These are phyloP conservation scores for Thymelicus sylvestris DNA, from an alignment of 2,888 invertebrate genomes.

Conservation along the genomic window DNA sequence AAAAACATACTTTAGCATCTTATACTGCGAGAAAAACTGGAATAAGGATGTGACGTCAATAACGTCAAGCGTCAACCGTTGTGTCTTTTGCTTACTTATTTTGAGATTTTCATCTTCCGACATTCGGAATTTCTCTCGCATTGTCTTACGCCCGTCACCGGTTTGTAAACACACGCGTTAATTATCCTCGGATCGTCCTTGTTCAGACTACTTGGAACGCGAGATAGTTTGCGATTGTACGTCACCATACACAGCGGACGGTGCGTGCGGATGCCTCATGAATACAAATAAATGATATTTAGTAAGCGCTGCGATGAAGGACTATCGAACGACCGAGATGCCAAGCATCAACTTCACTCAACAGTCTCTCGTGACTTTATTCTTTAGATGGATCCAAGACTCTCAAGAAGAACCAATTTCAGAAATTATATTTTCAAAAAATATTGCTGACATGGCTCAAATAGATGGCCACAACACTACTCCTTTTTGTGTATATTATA, in stretches of 20 bases:
- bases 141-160: background rate
- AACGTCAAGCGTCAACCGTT: background rate
- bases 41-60: background rate
- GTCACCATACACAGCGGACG: slow-evolving; percentile 58
- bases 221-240: slow-evolving; percentile 53
- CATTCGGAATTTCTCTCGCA: background rate
- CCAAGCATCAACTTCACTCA: background rate
- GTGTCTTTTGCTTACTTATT: background rate
- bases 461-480: too few relatives aligned
- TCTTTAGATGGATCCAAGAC: slow-evolving; percentile 1
- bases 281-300: slow-evolving; percentile 76
- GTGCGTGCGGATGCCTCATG: slow-evolving; percentile 65
- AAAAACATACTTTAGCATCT: background rate
- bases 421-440: too few relatives aligned
- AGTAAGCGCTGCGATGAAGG: slow-evolving; percentile 52
- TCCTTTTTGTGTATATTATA: too few relatives aligned
- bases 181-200: slow-evolving; percentile 55
- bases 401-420: too few relatives aligned
- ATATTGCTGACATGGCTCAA: too few relatives aligned
- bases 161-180: slow-evolving; percentile 23
- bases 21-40: background rate
- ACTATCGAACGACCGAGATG: slow-evolving; percentile 62
- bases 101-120: slow-evolving; percentile 5
- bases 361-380: slow-evolving; percentile 36
- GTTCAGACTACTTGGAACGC: slow-evolving; percentile 61